phyloP scores from a whole-genome alignment of 2,113 vertebrate species.

The Edolisoma coerulescens region DNA sequence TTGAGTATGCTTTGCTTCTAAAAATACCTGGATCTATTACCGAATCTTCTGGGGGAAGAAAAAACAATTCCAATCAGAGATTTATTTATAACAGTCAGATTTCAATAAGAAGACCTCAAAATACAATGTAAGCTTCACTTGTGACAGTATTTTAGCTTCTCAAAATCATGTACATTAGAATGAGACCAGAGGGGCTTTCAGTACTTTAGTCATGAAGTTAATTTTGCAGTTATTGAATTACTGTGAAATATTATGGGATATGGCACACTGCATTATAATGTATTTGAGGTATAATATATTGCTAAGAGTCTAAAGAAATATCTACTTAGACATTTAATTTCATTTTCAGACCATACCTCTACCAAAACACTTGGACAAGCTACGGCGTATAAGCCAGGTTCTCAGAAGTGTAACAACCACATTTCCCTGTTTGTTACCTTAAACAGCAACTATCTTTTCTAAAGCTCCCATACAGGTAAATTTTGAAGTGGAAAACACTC shows the following conservation, averaged over 20 bases:
- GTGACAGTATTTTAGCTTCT: background rate
- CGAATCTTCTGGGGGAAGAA: background rate
- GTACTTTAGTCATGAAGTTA: background rate
- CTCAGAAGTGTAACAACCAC: background rate
- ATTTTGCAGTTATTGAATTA: background rate
- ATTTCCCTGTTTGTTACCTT: background rate
- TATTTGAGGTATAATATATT: background rate
- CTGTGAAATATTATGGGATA: background rate
- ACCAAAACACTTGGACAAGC: background rate
- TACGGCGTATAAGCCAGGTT: background rate
- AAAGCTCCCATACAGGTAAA: background rate
- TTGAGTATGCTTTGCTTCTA: background rate
- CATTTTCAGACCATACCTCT: background rate
- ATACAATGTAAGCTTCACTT: background rate
- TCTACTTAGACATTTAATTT: background rate
- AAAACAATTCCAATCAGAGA: background rate
- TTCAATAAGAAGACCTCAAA: background rate
- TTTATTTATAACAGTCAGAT: conserved; percentile 2
- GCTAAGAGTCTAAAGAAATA: background rate
- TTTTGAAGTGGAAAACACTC: background rate
- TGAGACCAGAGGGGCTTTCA: background rate
- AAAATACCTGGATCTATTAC: background rate
- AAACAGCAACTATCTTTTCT: background rate
- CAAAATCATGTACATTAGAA: background rate
- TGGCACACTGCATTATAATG: background rate